Conservation (phyloP, 2,888 invertebrate species). For the Dynastes maya region DNA sequence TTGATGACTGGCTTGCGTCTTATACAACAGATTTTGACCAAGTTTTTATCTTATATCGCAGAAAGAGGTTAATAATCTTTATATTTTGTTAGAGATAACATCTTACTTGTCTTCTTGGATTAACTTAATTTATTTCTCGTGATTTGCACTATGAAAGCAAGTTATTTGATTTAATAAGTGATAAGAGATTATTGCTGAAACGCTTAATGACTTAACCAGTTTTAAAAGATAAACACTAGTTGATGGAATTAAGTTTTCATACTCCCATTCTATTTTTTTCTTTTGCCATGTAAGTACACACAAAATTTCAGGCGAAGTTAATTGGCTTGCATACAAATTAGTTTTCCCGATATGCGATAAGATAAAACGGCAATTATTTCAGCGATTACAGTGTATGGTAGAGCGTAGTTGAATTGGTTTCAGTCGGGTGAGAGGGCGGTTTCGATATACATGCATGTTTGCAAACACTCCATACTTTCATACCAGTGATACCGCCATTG, state of each 20-base stretch:
- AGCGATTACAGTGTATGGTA: constrained; percentile 59
- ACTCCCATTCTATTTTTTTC: constrained; percentile 1
- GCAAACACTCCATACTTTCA: constrained; percentile 48
- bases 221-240: background rate
- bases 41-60: too few species aligned
- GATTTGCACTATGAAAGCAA: too few species aligned
- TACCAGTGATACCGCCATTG: constrained; percentile 33
- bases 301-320: constrained; percentile 48
- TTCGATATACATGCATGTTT: constrained; percentile 46
- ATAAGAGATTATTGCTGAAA: too few species aligned
- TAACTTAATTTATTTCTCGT: too few species aligned
- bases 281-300: constrained; percentile 12
- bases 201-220: too few species aligned
- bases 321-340: constrained; percentile 59
- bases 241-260: constrained; percentile 22
- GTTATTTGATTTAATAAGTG: too few species aligned
- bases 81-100: too few species aligned
- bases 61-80: too few species aligned
- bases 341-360: constrained; percentile 65
- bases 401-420: constrained; percentile 45
- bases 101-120: too few species aligned
- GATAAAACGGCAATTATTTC: constrained; percentile 68
- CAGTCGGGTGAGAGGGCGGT: constrained; percentile 24
- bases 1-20: too few species aligned
- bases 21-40: too few species aligned